Conservation (phyloP, 2,888 invertebrate genomes). For the Synergus gifuensis region DNA sequence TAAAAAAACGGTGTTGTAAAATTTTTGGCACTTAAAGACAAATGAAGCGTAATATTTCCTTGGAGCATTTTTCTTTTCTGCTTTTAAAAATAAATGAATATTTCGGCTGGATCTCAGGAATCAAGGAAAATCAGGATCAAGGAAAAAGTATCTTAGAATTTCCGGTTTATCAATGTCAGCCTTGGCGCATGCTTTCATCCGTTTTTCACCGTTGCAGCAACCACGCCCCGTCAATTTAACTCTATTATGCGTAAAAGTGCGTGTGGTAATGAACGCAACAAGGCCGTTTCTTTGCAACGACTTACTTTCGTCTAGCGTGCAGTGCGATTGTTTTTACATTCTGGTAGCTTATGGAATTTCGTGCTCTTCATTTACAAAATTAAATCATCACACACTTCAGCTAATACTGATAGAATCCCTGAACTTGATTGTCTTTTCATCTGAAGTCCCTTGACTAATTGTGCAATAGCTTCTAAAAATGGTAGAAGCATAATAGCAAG, state of each 20-base stretch:
- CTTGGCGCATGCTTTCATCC: conserved; percentile 46
- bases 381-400: neutral
- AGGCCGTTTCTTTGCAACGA: conserved; percentile 50
- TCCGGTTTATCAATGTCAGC: conserved; percentile 50
- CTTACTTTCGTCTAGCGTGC: conserved; percentile 12
- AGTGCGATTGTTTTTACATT: neutral
- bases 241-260: conserved; percentile 62
- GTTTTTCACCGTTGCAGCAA: conserved; percentile 45
- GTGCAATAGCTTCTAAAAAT: conserved; percentile 30
- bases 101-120: neutral
- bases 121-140: too few relatives aligned
- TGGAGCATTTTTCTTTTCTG: too few relatives aligned
- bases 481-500: conserved; percentile 38
- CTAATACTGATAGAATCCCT: conserved; percentile 13
- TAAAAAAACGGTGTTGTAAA: too few relatives aligned
- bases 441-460: conserved; percentile 21
- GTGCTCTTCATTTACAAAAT: neutral
- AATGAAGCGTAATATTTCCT: too few relatives aligned
- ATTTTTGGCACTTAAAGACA: too few relatives aligned
- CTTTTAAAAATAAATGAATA: neutral
- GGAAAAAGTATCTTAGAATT: neutral
- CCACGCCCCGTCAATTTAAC: conserved; percentile 50
- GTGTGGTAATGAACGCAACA: conserved; percentile 57
- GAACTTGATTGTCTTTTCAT: conserved; percentile 37
- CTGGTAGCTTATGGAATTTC: neutral